Percentiles rank a stretch among this genome's conserved stretches.
Evolutionary conservation across 2,797 vertebrate species (phyloP).

Genomic region (Poeciliopsis infans): DNA sequence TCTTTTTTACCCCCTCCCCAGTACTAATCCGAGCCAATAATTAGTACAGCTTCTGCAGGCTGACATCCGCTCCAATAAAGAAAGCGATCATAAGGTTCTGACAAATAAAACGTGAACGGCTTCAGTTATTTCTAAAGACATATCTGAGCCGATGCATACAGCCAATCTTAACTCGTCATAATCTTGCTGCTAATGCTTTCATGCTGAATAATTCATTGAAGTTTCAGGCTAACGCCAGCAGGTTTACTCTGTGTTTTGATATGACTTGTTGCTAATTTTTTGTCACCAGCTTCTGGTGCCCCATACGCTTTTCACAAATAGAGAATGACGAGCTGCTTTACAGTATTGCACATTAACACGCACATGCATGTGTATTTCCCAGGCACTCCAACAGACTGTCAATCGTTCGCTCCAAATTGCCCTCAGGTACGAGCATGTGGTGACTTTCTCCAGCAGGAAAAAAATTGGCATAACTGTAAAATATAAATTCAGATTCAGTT

Average conservation of each 20-base stretch:
- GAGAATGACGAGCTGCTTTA: not conserved
- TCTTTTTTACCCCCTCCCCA: not conserved
- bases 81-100: too few relatives aligned
- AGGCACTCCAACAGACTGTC: too few relatives aligned
- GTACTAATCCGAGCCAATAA: not conserved
- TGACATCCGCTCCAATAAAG: not conserved
- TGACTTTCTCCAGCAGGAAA: too few relatives aligned
- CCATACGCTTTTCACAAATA: not conserved
- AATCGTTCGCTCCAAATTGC: too few relatives aligned
- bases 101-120: not conserved
- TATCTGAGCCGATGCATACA: not conserved
- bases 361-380: too few relatives aligned
- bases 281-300: too few relatives aligned
- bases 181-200: not conserved
- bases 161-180: not conserved
- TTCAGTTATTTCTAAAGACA: not conserved
- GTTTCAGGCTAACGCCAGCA: not conserved
- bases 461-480: too few relatives aligned
- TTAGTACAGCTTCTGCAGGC: not conserved
- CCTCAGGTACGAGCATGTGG: too few relatives aligned
- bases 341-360: not conserved
- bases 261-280: not conserved
- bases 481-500: too few relatives aligned
- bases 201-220: not conserved
- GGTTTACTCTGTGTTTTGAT: not conserved